Evolutionary conservation across 2,797 vertebrate species (phyloP).

Genomic region (Strix occidentalis): DNA sequence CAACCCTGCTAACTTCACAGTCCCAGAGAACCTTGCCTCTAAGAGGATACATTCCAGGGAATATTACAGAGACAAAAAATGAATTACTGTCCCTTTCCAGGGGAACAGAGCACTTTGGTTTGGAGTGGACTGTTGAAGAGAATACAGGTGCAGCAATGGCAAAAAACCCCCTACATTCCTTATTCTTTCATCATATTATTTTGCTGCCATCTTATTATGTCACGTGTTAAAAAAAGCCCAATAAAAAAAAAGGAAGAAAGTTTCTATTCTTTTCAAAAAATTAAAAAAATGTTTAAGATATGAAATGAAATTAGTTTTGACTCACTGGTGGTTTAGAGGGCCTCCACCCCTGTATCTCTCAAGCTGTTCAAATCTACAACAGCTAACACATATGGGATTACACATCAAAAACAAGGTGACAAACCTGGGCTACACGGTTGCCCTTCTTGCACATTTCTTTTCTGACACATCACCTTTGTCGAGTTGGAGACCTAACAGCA

Average conservation of each 20-base stretch:
- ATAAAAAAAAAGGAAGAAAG: not conserved
- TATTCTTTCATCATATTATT: not conserved
- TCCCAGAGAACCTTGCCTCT: not conserved
- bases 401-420: not conserved
- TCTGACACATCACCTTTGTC: not conserved
- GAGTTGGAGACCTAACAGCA: not conserved
- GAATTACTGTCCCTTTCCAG: not conserved
- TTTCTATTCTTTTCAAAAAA: not conserved
- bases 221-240: not conserved
- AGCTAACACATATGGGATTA: not conserved
- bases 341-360: not conserved
- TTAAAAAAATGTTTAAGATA: not conserved
- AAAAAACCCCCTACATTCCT: rapidly evolving
- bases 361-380: not conserved
- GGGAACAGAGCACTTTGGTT: not conserved
- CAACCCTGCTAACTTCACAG: not conserved
- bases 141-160: not conserved
- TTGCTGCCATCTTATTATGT: not conserved
- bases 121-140: not conserved
- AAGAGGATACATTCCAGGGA: not conserved
- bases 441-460: not conserved
- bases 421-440: not conserved
- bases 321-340: not conserved
- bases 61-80: not conserved
- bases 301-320: not conserved